Evolutionary conservation across 2,888 invertebrate genomes (phyloP), one percentile per base, ranked within the genome.

Genomic region (Eumacrocentrus americanus): DNA sequence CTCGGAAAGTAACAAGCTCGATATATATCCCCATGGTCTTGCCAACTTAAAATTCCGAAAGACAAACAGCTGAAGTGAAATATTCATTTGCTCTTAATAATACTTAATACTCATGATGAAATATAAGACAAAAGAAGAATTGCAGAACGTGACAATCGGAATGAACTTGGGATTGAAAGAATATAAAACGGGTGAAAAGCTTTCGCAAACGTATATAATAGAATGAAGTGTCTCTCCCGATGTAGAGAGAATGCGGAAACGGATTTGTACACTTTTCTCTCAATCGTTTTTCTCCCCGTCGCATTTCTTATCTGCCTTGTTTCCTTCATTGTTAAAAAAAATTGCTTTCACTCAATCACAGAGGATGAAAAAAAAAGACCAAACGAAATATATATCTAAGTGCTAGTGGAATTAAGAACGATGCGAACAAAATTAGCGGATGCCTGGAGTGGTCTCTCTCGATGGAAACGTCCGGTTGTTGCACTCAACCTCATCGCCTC

Each of bases 121-220:
- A 40, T 7, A 12, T 3, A 3, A 46, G 3, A 29, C 29, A 29
- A 29, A 29, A 29, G 9, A 29, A 4, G 29, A 11, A 11, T 12
- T 23, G 12, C 23, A 20, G 23, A 37, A 52, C 52, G 52, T 52
- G 52, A 52, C 52, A 7, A 52, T 38, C 20, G n/a, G 22, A 11
- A 9, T 52, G 38, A 38, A 37, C 37, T 37, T 37, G n/a, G 23
- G 52, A 52, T 52, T 38, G 7, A 23, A 18, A 11, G 5, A 37
- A 20, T 37, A 29, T 29, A 29, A 29, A 38, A 52, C 37, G n/a
- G 7, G 14, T 22, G 38, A 52, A 52, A 38, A 23, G 52, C 20
- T 18, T 20, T 47, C 3, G 23, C 9, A 20, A 44, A 18, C n/a
- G 3, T 14, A 25, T 14, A 2, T 23, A 25, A 47, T 11, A 14